A percentile compares a stretch with the other conserved stretches of the same genome.
Evolutionary conservation across 30 jellyfish, hydroid and myxozoan species (phyloP).

Genomic region (Aurelia coerulea): DNA sequence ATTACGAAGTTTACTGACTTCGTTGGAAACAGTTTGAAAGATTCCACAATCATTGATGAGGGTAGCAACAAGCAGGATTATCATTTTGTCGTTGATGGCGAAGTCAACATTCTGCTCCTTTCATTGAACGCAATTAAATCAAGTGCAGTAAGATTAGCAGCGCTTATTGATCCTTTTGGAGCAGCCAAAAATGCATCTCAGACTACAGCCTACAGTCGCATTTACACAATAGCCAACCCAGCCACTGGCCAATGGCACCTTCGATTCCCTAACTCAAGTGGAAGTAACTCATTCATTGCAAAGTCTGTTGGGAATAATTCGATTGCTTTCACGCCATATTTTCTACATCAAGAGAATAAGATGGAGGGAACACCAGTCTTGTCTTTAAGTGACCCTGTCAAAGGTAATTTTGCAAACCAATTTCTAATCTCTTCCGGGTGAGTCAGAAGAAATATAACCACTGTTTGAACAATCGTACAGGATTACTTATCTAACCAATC

Average conservation of each 20-base stretch:
- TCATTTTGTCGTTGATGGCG: conserved; percentile 34
- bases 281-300: conserved; percentile 29
- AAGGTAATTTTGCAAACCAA: neutral
- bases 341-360: conserved; percentile 47
- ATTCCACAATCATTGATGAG: conserved; percentile 48
- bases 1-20: conserved; percentile 47
- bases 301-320: conserved; percentile 49
- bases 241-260: conserved; percentile 61
- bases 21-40: conserved; percentile 56
- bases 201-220: conserved; percentile 19
- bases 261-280: conserved; percentile 42
- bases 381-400: conserved; percentile 16
- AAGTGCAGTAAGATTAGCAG: conserved; percentile 31
- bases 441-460: too few species aligned
- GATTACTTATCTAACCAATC: too few species aligned
- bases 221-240: conserved; percentile 41
- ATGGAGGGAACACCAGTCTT: conserved; percentile 37
- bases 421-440: too few species aligned
- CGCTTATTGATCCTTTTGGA: conserved; percentile 63
- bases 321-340: conserved; percentile 43
- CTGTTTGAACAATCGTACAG: too few species aligned
- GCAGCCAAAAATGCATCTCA: neutral
- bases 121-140: conserved; percentile 35
- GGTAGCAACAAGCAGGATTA: conserved; percentile 54
- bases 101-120: conserved; percentile 18